These are phyloP conservation scores for Callyntrura guangdongensis DNA, from an alignment of 2,888 invertebrate species.

Conservation along the genomic window DNA sequence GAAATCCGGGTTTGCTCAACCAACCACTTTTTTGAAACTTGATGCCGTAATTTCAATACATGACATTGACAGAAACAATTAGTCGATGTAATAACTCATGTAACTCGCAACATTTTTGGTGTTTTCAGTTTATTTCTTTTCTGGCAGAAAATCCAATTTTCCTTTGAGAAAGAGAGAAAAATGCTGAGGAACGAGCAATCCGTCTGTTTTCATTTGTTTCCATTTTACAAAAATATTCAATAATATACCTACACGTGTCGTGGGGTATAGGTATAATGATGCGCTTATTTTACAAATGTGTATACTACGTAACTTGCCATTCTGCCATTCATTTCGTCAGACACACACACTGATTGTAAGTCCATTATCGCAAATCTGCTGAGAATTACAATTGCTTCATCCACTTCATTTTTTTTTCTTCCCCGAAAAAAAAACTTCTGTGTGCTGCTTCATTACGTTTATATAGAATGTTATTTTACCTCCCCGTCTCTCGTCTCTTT, in stretches of 20 bases:
- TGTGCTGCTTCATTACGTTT: background rate
- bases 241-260: slow-evolving; percentile 2
- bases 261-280: too few species aligned
- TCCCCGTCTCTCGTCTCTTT: background rate
- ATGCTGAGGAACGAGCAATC: background rate
- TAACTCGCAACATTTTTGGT: background rate
- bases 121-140: background rate
- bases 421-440: background rate
- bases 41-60: slow-evolving; percentile 35
- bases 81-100: slow-evolving; percentile 43
- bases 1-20: slow-evolving; percentile 54
- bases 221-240: background rate
- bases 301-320: background rate
- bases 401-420: background rate
- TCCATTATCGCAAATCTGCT: slow-evolving; percentile 33
- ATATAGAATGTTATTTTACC: background rate
- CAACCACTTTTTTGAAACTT: slow-evolving; percentile 39
- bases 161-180: slow-evolving; percentile 37
- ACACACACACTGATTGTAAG: background rate
- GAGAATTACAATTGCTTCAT: background rate
- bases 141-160: slow-evolving; percentile 5
- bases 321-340: too few species aligned
- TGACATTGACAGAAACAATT: slow-evolving; percentile 49
- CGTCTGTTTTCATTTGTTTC: slow-evolving; percentile 5
- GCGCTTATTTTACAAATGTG: too few species aligned